Conservation (phyloP, 1,140 invertebrate genomes). For the Chymomyza costata region DNA sequence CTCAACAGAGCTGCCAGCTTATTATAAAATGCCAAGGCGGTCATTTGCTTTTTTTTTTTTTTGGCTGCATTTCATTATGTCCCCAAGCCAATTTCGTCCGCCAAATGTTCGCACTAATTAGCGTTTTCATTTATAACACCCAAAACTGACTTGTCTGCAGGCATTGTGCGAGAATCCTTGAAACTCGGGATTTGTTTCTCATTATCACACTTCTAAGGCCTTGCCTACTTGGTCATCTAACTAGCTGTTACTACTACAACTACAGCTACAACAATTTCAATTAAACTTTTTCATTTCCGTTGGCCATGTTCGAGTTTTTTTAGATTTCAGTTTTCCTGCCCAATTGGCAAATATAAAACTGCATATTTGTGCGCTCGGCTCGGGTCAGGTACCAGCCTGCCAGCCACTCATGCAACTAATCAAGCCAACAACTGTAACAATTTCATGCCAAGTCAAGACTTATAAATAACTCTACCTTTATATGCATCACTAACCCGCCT, state of each 20-base stretch:
- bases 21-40: too few species aligned
- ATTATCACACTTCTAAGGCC: conserved; percentile 37
- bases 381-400: conserved; percentile 36
- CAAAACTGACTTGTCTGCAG: conserved; percentile 11
- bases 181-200: conserved; percentile 43
- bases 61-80: conserved; percentile 49
- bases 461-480: background rate
- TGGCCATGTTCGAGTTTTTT: conserved; percentile 30
- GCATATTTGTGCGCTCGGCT: conserved; percentile 22
- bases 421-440: background rate
- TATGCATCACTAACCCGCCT: background rate
- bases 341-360: too few species aligned
- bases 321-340: conserved; percentile 36
- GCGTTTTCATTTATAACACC: conserved; percentile 50
- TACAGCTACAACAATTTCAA: conserved; percentile 26
- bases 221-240: conserved; percentile 12
- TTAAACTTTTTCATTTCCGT: conserved; percentile 36
- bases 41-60: conserved; percentile 16
- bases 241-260: background rate
- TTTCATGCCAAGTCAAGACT: background rate
- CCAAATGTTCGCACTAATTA: conserved; percentile 67
- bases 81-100: conserved; percentile 63
- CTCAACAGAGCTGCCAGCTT: too few species aligned
- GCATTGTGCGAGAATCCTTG: background rate
- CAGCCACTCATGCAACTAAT: background rate